Conservation (phyloP, 2,888 invertebrate species). For the Carterocephalus palaemon region DNA sequence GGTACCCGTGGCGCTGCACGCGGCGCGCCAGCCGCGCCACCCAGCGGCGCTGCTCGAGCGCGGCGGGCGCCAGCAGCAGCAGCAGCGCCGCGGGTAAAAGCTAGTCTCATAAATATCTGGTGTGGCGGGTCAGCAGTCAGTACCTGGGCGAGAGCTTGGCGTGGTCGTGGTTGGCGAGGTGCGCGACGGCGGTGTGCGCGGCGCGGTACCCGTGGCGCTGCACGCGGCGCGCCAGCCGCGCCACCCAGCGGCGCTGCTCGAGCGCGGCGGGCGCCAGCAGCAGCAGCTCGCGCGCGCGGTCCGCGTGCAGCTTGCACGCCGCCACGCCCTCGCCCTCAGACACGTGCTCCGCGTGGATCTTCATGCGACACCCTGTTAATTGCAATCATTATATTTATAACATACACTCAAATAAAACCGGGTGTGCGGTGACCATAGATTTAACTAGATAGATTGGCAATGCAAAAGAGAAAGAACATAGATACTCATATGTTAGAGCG, state of each 20-base stretch:
- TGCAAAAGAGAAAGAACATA: too few relatives aligned
- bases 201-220: constrained; percentile 96
- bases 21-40: too few relatives aligned
- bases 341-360: constrained; percentile 98
- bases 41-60: too few relatives aligned
- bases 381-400: too few relatives aligned
- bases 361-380: constrained; percentile 91
- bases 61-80: too few relatives aligned
- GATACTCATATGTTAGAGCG: too few relatives aligned
- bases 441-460: too few relatives aligned
- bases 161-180: constrained; percentile 52
- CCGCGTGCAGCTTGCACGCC: constrained; percentile 97
- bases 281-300: constrained; percentile 96
- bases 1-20: too few relatives aligned
- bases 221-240: constrained; percentile 92
- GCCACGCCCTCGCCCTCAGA: constrained; percentile 89
- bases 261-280: constrained; percentile 91
- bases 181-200: constrained; percentile 80
- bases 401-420: too few relatives aligned
- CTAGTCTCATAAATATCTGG: not conserved
- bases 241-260: constrained; percentile 96
- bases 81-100: too few relatives aligned
- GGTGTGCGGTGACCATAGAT: too few relatives aligned
- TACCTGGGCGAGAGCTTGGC: constrained; percentile 65
- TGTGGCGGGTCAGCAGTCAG: constrained; percentile 52